Evolutionary conservation across 2,797 vertebrate species (phyloP), one percentile per base, ranked within the genome.

Genomic region (Leuciscus waleckii): DNA sequence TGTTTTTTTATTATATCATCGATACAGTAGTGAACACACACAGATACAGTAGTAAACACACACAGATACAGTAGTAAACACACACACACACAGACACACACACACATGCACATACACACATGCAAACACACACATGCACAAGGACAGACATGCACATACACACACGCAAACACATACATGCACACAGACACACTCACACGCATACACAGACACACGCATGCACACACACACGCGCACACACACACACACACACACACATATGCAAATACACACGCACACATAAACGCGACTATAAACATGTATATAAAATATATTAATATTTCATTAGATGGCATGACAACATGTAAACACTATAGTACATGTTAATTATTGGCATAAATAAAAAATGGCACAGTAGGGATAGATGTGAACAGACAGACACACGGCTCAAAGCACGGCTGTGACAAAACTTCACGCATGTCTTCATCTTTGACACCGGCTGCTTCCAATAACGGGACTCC

Each of bases 401-500:
- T 3, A 63, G 58, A 63, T 32, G 17, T 32, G 26, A 7, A 63
- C 61, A 29, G 0, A 56, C 54, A n/a, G 13, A 32, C 56, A n/a
- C 56, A 65, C 29, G 7, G 26, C 29, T 65, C 63, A 65, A 16
- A 5, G 4, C 69, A 82, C 23, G 11, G 14, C 69, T 26, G 7
- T 16, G 26, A 86, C 23, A 23, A 79, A 85, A 63, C 83, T 51
- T 49, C 26, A 46, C 37, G n/a, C 69, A 73, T 51, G 56, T 26
- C 26, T 56, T 77, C 43, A 46, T 70, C 70, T 86, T 76, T 56
- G 54, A 79, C 78, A 76, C 54, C 74, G 29, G 32, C 49, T 35
- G 29, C 76, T 78, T 63, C 61, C 51, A 39, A 68, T 84, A 89
- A 85, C 56, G 46, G 65, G 56, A 76, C 71, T 61, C n/a, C 82